These are phyloP conservation scores for Sternarchorhynchus goeldii DNA, from an alignment of 2,797 vertebrate genomes.

Conservation along the genomic window DNA sequence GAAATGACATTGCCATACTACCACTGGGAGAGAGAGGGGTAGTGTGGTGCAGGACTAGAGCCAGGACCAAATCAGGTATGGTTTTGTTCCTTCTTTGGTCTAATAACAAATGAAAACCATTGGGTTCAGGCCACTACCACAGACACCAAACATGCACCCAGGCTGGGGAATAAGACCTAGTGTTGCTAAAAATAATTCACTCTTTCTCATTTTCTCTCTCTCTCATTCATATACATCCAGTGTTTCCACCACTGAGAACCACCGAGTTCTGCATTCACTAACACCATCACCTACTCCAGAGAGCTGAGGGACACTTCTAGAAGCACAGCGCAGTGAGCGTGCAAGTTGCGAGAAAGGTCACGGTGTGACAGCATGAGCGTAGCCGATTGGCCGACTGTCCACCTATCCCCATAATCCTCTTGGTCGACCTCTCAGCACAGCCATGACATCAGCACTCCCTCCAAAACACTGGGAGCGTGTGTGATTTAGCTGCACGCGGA, in stretches of 20 bases:
- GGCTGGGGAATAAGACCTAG: conserved; percentile 61
- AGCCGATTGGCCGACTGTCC: neutral
- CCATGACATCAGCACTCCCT: conserved; percentile 69
- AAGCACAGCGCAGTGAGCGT: neutral
- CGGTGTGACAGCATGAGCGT: too few species aligned
- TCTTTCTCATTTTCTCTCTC: conserved; percentile 33
- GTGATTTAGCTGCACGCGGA: conserved; percentile 63
- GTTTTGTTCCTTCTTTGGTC: conserved; percentile 63
- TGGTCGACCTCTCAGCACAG: conserved; percentile 43
- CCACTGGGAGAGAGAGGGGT: conserved; percentile 1
- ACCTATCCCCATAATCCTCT: conserved; percentile 53
- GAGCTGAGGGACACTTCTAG: too few species aligned
- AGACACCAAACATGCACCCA: conserved; percentile 67
- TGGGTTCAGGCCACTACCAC: conserved; percentile 66
- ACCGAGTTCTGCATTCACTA: neutral
- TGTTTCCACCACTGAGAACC: neutral
- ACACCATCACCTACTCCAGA: neutral
- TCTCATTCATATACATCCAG: conserved; percentile 41
- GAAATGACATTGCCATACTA: neutral
- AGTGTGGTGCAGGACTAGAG: neutral
- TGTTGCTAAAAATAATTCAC: conserved; percentile 63
- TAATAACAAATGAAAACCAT: conserved; percentile 69
- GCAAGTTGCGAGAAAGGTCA: too few species aligned
- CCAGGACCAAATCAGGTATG: conserved; percentile 54
- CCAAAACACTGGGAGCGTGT: conserved; percentile 58